Base-by-base conservation (phyloP, 2,113 vertebrate genomes). In the Rhinolophus ferrumequinum region DNA sequence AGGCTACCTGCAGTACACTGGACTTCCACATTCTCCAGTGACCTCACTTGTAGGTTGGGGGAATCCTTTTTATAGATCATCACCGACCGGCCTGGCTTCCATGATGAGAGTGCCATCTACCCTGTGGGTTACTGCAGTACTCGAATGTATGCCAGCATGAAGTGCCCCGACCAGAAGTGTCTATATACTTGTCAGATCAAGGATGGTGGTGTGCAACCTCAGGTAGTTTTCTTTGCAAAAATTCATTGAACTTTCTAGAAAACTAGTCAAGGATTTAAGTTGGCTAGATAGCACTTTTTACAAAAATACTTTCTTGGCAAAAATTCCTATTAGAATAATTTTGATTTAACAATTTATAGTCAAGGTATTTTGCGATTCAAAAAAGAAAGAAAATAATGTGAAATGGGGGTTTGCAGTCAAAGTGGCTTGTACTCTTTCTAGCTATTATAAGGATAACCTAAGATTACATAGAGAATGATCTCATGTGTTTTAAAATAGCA, bases 131-230 rank as follows among this genome's bases (percentile, higher is more conserved):
- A 99, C 98, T 99, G 99, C 98, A 99, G 99, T 97, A 99, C 99
- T 0, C 98, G 99, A 14, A 83, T 99, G 19, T 99, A 99, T 26
- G 98, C 98, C 97, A 99, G 99, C 96, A 98, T 99, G 98, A 99
- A 98, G 94, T 98, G 88, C 95, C 98, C 99, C 0, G 99, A 99
- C 58, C 99, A 98, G 97, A 99, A 99, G 98, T 99, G 99, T 95
- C 98, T 99, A 2, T 99, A 99, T 85, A 99, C 99, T 75, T 99
- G 99, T 97, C 99, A 99, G 96, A 99, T 99, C 96, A 99, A 99
- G 96, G 99, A 99, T 0, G 98, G 99, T 0, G 99, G 99, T 15
- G 19, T 91, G 8, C 99, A 99, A 50, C 99, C 99, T 13, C 99
- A 99, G 99, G 99, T 99, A 98, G 33, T 60, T 90, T 58, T 77